Evolutionary conservation across 2,797 vertebrate species (phyloP).

Genomic region (Manis crassicaudata): DNA sequence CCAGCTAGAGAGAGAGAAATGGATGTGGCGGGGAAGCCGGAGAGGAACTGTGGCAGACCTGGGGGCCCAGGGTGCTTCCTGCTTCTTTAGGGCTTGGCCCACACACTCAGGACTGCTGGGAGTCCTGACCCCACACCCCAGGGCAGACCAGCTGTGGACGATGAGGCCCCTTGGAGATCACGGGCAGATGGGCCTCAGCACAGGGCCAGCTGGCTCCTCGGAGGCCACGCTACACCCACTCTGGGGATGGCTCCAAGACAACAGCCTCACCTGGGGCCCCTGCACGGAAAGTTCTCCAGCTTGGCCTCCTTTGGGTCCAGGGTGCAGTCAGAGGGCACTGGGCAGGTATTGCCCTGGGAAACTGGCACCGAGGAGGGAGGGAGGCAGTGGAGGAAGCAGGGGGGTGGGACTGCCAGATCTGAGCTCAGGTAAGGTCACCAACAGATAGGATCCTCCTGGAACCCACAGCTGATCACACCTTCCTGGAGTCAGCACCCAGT

Average conservation of each 20-base stretch:
- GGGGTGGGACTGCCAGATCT: not conserved
- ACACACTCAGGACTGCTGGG: not conserved
- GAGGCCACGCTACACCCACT: not conserved
- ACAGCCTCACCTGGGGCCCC: constrained; percentile 36
- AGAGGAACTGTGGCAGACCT: not conserved
- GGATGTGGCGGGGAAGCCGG: accelerated
- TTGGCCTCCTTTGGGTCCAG: not conserved
- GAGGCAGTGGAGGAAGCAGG: not conserved
- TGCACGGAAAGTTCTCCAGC: not conserved
- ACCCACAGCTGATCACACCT: not conserved
- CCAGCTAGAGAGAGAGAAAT: not conserved
- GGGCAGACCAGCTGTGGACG: accelerated
- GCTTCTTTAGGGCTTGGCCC: not conserved
- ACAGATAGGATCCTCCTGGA: not conserved
- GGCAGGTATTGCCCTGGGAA: not conserved
- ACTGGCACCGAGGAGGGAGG: not conserved
- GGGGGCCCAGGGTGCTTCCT: not conserved
- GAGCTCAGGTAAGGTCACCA: not conserved
- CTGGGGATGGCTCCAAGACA: not conserved
- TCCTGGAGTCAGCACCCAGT: not conserved
- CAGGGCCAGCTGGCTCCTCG: not conserved
- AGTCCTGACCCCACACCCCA: not conserved
- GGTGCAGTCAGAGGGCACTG: not conserved
- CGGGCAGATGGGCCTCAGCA: not conserved
- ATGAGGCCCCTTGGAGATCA: not conserved